A percentile compares a stretch with the other conserved stretches of the same genome.
phyloP scores from a whole-genome alignment of 2,888 invertebrate species.

The Sinopyrophorus schimmeli region DNA sequence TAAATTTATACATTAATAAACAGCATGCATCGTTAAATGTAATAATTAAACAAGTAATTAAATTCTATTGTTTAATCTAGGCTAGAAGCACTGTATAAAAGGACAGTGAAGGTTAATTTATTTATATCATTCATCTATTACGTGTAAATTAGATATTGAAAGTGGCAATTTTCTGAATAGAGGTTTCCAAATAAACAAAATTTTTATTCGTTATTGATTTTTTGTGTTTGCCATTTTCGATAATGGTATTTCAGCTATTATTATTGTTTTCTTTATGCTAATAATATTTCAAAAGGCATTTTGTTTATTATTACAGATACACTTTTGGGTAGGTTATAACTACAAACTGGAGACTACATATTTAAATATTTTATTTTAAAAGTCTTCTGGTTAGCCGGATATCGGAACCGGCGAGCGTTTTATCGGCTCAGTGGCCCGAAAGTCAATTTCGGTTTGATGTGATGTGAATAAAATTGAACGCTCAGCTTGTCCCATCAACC shows the following conservation, averaged over 20 bases:
- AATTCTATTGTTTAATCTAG: conserved; percentile 42
- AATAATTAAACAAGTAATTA: conserved; percentile 39
- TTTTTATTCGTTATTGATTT: no score
- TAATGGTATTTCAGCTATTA: no score
- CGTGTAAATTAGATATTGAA: no score
- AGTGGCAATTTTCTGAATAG: no score
- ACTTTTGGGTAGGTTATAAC: no score
- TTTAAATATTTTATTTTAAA: conserved; percentile 33
- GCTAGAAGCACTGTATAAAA: conserved; percentile 33
- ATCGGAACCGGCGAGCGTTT: conserved; percentile 43
- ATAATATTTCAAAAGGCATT: no score
- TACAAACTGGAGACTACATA: conserved; percentile 22
- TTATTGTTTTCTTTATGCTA: no score
- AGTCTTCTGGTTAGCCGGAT: conserved; percentile 33
- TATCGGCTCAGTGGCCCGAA: conserved; percentile 53
- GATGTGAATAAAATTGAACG: conserved; percentile 54
- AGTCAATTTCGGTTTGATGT: conserved; percentile 55
- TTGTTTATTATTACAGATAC: no score
- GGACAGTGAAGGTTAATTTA: conserved; percentile 38
- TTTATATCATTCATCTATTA: no score
- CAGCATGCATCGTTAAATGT: conserved; percentile 27
- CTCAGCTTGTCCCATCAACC: conserved; percentile 48
- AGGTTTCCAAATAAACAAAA: no score
- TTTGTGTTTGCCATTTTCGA: no score
- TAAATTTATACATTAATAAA: conserved; percentile 30